Base-by-base conservation (phyloP, 1,140 invertebrate species). In the Drosophila rufa region DNA sequence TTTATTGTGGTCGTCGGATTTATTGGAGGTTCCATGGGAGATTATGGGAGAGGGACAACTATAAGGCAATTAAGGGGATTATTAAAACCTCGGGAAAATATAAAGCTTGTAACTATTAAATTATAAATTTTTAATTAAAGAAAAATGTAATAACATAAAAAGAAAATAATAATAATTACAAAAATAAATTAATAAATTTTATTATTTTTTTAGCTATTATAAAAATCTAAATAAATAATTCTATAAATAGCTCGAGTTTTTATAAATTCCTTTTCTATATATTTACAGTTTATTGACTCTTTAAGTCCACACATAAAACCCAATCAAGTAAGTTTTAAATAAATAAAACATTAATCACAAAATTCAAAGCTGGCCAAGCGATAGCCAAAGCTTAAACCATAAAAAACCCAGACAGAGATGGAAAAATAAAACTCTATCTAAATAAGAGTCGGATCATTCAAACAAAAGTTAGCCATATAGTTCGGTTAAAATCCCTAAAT, bases 401-500 rank as follows among this genome's bases (percentile, higher is more conserved):
- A 42, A 67, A 65, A 53, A 46, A 19, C 38, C 30, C 22, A 19
- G 8, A 6, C 19, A n/a, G 27, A 43, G 46, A 43, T 19, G 27
- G 12, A 46, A 60, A 42, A 51, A 19, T 30, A 51, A 73, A 73
- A 73, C 38, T 73, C 38, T 40, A 19, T 73, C 38, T 30, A 51
- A 73, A 73, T 73, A 73, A 12, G 46, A 73, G 45, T 73, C 15
- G 22, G 68, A 73, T 73, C 67, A 73, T 66, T 75, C 59, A 62
- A 65, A 74, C 58, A 51, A 75, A 76, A 76, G 60, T 76, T 75
- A 2, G 14, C 43, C 58, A 66, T 55, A 59, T 38, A 67, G 60
- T 75, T 75, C 19, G 22, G 55, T 40, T 78, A 57, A 78, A 78
- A 77, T 69, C 64, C 40, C 56, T 57, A 66, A 77, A 67, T 77